Evolutionary conservation across 2,113 vertebrate species (phyloP).

Genomic region (Nyctereutes procyonoides): DNA sequence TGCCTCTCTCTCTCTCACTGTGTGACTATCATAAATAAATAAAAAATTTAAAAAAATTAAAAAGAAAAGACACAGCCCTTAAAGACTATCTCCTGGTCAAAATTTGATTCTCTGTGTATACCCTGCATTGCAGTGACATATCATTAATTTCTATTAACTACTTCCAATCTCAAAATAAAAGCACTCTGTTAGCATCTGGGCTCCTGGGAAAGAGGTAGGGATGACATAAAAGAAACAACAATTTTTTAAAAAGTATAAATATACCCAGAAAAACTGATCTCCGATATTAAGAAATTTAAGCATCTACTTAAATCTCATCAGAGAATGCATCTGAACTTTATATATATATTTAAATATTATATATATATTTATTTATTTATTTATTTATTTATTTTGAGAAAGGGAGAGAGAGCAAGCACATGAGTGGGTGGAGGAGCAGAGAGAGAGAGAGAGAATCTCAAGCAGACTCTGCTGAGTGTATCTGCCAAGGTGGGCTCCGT

Average conservation of each 20-base stretch:
- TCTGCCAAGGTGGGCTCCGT: not conserved
- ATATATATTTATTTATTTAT: not conserved
- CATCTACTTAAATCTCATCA: not conserved
- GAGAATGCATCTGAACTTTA: not conserved
- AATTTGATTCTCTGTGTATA: not conserved
- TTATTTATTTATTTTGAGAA: not conserved
- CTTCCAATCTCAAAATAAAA: not conserved
- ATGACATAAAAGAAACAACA: not conserved
- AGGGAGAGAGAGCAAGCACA: not conserved
- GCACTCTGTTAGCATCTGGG: not conserved
- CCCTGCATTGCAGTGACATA: not conserved
- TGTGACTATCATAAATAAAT: too few relatives aligned
- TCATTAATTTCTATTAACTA: not conserved
- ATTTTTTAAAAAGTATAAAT: not conserved
- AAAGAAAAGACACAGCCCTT: not conserved
- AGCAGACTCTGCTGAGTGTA: not conserved
- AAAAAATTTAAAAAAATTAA: too few relatives aligned
- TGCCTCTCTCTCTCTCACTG: too few relatives aligned
- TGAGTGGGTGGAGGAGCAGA: not conserved
- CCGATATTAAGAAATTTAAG: not conserved
- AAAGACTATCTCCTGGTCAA: not conserved
- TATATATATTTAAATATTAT: not conserved
- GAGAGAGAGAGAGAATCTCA: not conserved
- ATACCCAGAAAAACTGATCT: not conserved
- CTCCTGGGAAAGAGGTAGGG: not conserved